Evolutionary conservation across 2,797 vertebrate genomes (phyloP).

Genomic region (Kryptopterus vitreolus): DNA sequence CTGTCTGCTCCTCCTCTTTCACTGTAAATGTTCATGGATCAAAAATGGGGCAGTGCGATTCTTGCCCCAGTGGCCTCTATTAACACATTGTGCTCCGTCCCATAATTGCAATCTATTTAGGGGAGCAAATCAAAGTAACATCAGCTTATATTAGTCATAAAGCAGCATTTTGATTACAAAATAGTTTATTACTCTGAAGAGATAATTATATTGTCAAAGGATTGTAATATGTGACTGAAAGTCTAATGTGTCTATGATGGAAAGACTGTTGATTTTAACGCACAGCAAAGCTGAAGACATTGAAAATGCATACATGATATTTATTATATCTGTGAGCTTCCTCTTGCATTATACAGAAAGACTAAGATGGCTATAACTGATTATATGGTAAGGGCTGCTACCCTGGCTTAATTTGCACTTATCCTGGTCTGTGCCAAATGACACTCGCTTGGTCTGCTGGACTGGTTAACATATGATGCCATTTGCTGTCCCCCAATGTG

Average conservation of each 20-base stretch:
- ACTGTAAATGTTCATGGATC: neutral
- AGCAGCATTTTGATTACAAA: neutral
- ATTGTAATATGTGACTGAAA: neutral
- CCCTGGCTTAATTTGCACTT: conserved; percentile 24
- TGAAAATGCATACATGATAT: neutral
- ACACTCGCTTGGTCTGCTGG: conserved; percentile 62
- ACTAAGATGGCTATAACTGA: conserved; percentile 5
- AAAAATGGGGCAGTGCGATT: neutral
- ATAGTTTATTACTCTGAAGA: neutral
- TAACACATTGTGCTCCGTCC: neutral
- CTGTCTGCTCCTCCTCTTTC: neutral
- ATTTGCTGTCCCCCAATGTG: conserved; percentile 72
- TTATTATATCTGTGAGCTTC: conserved; percentile 13
- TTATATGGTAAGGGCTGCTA: conserved; percentile 24
- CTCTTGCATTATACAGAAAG: conserved; percentile 17
- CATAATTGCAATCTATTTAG: neutral
- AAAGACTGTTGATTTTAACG: too few relatives aligned
- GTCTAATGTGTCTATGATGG: too few relatives aligned
- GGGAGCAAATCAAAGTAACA: neutral
- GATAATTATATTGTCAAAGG: neutral
- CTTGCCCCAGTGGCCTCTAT: neutral
- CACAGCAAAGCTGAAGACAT: neutral
- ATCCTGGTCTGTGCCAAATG: conserved; percentile 47
- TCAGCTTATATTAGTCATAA: neutral
- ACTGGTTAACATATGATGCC: conserved; percentile 77